Evolutionary conservation across 2,113 vertebrate genomes (phyloP).

Genomic region (Piaya cayana): DNA sequence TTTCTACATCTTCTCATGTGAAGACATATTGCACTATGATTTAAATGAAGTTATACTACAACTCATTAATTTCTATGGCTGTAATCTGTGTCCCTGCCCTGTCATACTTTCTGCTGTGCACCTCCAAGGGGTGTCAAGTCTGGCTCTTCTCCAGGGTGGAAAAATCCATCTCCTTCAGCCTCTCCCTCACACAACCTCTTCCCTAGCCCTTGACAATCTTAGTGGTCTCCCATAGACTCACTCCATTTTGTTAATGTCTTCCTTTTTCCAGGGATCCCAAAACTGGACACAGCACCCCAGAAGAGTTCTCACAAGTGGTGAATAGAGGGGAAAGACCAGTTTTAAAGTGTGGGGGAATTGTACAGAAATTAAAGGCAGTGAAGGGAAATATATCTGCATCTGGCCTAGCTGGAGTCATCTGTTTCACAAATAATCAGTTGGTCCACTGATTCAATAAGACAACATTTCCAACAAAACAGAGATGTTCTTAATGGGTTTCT

Average conservation of each 20-base stretch:
- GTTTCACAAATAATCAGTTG: background rate
- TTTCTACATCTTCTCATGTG: background rate
- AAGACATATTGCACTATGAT: background rate
- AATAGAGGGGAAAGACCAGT: background rate
- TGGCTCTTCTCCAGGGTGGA: background rate
- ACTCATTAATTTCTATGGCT: background rate
- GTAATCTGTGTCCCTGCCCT: background rate
- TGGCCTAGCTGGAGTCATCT: background rate
- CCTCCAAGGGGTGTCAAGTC: background rate
- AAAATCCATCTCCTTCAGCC: background rate
- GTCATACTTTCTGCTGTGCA: background rate
- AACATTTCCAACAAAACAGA: background rate
- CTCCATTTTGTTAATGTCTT: background rate
- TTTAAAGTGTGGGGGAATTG: background rate
- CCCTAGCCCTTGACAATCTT: background rate
- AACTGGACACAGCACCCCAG: background rate
- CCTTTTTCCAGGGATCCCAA: background rate
- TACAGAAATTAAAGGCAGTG: background rate
- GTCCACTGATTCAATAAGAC: background rate
- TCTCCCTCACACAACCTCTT: background rate
- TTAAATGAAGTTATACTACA: background rate
- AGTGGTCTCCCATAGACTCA: background rate
- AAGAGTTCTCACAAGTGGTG: background rate
- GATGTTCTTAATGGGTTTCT: background rate
- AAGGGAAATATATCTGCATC: background rate